These are phyloP conservation scores for Scolanthus callimorphus DNA, from an alignment of 92 coral and sea anemone species.

Conservation along the genomic window DNA sequence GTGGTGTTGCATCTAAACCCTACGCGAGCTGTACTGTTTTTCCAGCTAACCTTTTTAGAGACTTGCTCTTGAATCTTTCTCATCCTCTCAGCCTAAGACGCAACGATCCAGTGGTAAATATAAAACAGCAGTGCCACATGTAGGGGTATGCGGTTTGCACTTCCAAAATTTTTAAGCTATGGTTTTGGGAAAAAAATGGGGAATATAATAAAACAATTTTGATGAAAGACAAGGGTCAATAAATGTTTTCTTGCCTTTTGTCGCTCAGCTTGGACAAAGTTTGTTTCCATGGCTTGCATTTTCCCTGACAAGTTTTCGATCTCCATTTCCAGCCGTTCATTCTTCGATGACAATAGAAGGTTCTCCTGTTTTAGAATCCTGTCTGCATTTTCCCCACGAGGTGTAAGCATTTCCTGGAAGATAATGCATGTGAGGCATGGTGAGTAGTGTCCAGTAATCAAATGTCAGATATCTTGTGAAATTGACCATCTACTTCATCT, in stretches of 20 bases:
- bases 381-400: conserved; percentile 50
- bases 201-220: too few relatives aligned
- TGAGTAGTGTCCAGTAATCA: too few relatives aligned
- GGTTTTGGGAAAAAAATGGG: too few relatives aligned
- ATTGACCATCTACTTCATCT: neutral
- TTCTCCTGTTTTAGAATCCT: conserved; percentile 69
- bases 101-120: too few relatives aligned
- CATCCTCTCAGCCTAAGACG: conserved; percentile 54
- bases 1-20: too few relatives aligned
- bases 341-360: conserved; percentile 50
- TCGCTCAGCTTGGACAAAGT: conserved; percentile 56
- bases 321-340: conserved; percentile 52
- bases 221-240: too few relatives aligned
- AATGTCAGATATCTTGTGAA: too few relatives aligned
- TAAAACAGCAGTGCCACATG: too few relatives aligned
- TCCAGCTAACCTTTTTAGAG: conserved; percentile 61
- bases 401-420: conserved; percentile 59
- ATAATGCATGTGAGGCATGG: too few relatives aligned
- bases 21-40: too few relatives aligned
- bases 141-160: too few relatives aligned
- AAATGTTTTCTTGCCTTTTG: conserved; percentile 38
- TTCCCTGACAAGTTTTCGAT: conserved; percentile 48
- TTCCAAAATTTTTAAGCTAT: too few relatives aligned
- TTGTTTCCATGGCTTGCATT: conserved; percentile 49
- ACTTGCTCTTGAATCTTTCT: conserved; percentile 53